phyloP scores from a whole-genome alignment of 2,797 vertebrate species.

The Labeo calbasu region DNA sequence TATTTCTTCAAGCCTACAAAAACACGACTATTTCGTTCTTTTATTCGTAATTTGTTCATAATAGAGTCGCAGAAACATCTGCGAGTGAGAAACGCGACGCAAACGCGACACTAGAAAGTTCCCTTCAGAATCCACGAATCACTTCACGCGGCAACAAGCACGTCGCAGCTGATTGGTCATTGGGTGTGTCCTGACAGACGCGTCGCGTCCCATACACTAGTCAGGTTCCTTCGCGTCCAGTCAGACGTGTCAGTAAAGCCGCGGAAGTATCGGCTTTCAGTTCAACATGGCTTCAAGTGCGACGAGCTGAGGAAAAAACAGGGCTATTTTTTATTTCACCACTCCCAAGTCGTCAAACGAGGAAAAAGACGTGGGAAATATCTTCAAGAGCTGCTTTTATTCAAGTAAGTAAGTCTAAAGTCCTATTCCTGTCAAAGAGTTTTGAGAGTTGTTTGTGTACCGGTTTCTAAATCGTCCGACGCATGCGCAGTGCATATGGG shows the following conservation, averaged over 20 bases:
- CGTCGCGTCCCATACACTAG: neutral
- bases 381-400: neutral
- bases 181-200: neutral
- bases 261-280: slow-evolving; percentile 77
- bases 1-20: neutral
- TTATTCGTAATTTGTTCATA: neutral
- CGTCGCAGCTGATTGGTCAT: slow-evolving; percentile 13
- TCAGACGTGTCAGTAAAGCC: slow-evolving; percentile 52
- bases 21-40: neutral
- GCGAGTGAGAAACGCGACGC: neutral
- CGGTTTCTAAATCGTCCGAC: neutral
- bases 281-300: slow-evolving; percentile 82
- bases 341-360: neutral
- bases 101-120: neutral
- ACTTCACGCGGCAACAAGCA: neutral
- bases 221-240: neutral
- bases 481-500: neutral
- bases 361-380: neutral
- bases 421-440: neutral
- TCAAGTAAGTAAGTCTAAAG: slow-evolving; percentile 17
- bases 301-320: slow-evolving; percentile 75
- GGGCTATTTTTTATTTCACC: slow-evolving; percentile 3
- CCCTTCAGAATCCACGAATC: neutral
- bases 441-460: slow-evolving; percentile 26
- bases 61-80: neutral